phyloP scores from a whole-genome alignment of 2,888 invertebrate genomes.

The Elgonia sp. region DNA sequence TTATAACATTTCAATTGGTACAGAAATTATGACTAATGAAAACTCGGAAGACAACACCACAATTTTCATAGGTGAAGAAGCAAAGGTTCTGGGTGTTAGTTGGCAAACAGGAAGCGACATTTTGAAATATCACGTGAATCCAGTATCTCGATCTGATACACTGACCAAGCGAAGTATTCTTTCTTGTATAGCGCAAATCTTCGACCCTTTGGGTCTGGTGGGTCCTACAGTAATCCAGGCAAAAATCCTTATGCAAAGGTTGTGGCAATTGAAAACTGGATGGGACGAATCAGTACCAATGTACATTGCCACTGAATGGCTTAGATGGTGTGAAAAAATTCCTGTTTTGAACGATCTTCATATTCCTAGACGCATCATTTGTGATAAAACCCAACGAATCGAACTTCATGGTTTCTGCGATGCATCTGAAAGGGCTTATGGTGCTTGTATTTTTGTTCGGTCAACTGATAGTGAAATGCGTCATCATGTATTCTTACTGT shows the following conservation, averaged over 20 bases:
- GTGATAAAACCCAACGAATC: constrained; percentile 21
- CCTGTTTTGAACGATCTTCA: constrained; percentile 58
- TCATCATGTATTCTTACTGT: constrained; percentile 20
- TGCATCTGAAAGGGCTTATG: constrained; percentile 18
- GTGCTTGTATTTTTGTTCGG: constrained; percentile 15
- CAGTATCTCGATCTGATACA: neutral
- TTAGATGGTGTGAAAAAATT: constrained; percentile 46
- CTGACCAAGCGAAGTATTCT: neutral
- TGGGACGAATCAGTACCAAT: constrained; percentile 52
- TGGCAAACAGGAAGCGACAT: constrained; percentile 23
- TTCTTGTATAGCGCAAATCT: neutral
- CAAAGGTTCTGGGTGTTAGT: constrained; percentile 23
- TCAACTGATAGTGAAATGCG: neutral
- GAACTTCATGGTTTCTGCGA: constrained; percentile 65
- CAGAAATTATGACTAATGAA: too few relatives aligned
- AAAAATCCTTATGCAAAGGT: constrained; percentile 19
- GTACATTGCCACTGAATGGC: neutral
- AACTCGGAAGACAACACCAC: neutral
- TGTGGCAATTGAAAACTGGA: constrained; percentile 19
- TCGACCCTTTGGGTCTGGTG: constrained; percentile 45
- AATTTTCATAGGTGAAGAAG: neutral
- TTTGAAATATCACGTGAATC: neutral
- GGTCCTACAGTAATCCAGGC: neutral
- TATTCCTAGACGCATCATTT: constrained; percentile 63
- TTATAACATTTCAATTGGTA: too few relatives aligned